phyloP scores from a whole-genome alignment of 2,113 vertebrate species.

The Xenus cinereus region DNA sequence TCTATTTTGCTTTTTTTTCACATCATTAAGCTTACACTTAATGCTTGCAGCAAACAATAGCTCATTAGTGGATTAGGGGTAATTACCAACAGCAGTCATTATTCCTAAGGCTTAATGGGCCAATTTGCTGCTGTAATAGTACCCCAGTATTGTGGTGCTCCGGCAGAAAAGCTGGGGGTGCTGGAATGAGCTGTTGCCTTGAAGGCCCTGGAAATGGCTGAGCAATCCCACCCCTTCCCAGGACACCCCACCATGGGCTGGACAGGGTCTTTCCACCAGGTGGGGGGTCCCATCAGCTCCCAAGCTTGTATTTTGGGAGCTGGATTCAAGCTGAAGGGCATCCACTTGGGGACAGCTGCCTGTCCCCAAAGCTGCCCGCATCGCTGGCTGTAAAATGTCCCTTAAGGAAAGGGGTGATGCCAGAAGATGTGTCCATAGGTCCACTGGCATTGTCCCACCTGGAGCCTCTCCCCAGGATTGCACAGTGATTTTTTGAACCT shows the following conservation, averaged over 20 bases:
- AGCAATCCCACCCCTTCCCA: background rate
- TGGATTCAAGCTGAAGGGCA: background rate
- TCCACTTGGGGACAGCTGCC: background rate
- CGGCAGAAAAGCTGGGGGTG: conserved; percentile 25
- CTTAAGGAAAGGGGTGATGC: accelerated
- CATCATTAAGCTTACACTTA: conserved; percentile 79
- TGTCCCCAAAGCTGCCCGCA: accelerated
- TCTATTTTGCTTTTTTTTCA: conserved; percentile 62
- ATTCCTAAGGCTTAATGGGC: conserved; percentile 75
- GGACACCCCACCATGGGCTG: background rate
- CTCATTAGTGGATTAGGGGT: conserved; percentile 85
- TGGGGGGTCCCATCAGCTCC: background rate
- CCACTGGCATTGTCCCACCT: background rate
- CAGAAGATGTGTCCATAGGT: background rate
- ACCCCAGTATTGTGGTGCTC: conserved; percentile 66
- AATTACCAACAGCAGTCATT: conserved; percentile 81
- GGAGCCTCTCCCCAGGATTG: background rate
- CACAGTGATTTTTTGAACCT: accelerated
- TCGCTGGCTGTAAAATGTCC: accelerated
- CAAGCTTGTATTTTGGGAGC: background rate
- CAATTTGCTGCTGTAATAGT: conserved; percentile 81
- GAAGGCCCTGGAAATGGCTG: background rate
- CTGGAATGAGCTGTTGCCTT: conserved; percentile 33
- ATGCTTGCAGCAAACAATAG: conserved; percentile 84
- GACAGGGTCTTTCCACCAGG: background rate